Evolutionary conservation across 2,113 vertebrate species (phyloP).

Genomic region (Willisornis vidua): DNA sequence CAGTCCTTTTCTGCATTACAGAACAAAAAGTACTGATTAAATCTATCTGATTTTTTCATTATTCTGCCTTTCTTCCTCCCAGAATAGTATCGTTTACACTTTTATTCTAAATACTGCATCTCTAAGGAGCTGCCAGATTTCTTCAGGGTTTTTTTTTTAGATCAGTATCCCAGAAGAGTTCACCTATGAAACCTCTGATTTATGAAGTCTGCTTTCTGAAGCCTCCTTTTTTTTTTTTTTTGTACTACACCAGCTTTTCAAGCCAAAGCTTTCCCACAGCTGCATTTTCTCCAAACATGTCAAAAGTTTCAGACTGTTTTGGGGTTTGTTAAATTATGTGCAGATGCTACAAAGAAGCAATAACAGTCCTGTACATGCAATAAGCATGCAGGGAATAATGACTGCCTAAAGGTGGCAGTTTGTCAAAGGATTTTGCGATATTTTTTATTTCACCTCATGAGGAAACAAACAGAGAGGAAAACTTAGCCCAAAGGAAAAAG

Average conservation of each 20-base stretch:
- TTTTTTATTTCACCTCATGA: not conserved
- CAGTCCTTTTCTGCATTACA: not conserved
- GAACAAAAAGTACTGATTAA: not conserved
- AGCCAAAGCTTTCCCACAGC: not conserved
- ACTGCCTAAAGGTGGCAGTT: not conserved
- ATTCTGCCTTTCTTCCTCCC: not conserved
- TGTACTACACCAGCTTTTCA: not conserved
- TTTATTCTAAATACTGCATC: not conserved
- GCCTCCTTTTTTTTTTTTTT: slow-evolving; percentile 2
- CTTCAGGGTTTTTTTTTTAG: not conserved
- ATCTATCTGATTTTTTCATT: not conserved
- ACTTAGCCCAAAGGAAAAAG: not conserved
- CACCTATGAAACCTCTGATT: slow-evolving; percentile 7
- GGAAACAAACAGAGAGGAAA: not conserved
- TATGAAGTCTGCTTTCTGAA: slow-evolving; percentile 26
- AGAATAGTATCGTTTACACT: not conserved
- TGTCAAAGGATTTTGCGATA: not conserved
- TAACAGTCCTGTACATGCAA: not conserved
- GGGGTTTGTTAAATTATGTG: not conserved
- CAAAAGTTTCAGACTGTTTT: not conserved
- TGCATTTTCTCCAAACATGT: slow-evolving; percentile 31
- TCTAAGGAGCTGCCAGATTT: not conserved
- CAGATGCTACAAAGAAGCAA: not conserved
- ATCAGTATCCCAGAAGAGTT: not conserved
- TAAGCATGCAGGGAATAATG: not conserved